A percentile compares a stretch with the other conserved stretches of the same genome.
Evolutionary conservation across 2,797 vertebrate genomes (phyloP).

Genomic region (Mormyrops attenuatus): DNA sequence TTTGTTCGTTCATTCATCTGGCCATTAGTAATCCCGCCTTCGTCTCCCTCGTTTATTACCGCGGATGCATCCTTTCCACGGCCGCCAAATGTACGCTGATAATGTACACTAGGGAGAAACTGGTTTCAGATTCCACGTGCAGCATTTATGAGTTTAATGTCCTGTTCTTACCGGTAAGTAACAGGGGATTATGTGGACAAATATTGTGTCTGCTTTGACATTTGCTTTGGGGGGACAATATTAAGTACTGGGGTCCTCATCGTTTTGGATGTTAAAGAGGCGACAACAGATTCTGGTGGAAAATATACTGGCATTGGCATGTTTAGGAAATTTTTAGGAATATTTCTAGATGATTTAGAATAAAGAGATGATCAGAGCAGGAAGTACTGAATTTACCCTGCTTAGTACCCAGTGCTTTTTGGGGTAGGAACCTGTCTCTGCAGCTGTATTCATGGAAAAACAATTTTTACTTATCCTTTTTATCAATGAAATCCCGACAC

Average conservation of each 20-base stretch:
- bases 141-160: conserved; percentile 11
- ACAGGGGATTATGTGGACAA: neutral
- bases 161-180: neutral
- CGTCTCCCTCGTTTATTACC: conserved; percentile 1
- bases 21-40: conserved; percentile 1
- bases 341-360: neutral
- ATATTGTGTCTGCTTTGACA: neutral
- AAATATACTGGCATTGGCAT: neutral
- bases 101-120: neutral
- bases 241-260: neutral
- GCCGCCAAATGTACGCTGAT: neutral
- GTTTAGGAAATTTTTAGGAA: neutral
- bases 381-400: neutral
- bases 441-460: neutral
- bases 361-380: neutral
- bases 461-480: neutral
- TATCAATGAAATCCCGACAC: neutral
- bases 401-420: neutral
- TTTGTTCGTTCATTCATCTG: neutral
- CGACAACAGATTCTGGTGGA: neutral
- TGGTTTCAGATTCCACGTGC: conserved; percentile 18
- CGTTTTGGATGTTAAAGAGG: neutral
- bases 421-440: neutral
- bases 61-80: neutral
- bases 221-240: neutral